Evolutionary conservation across 2,888 invertebrate genomes (phyloP), one percentile per base, ranked within the genome.

Genomic region (Mimachlamys varia): DNA sequence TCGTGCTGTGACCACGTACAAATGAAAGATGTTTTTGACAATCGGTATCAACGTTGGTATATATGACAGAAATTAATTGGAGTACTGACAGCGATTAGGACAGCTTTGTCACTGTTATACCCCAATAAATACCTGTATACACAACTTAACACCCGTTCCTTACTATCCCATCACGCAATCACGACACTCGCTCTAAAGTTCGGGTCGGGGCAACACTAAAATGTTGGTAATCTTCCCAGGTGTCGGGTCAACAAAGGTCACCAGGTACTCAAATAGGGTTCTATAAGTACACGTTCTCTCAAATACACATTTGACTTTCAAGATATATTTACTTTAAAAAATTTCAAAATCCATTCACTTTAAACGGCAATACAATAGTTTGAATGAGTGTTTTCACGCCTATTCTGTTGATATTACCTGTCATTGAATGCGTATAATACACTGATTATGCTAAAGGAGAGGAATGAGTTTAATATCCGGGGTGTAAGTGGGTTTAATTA

Each of bases 381-480:
- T 7, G 76, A 76, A 76, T 62, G 62, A 22, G n/a, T 1, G 2
- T 33, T 76, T 76, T 76, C 7, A 76, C 33, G 76, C 33, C 33
- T 1, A 76, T 76, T 76, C 10, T 76, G 27, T 76, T 33, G 33
- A 12, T 22, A 33, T 76, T 33, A 76, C 13, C 33, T 33, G 76
- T 3, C 27, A 76, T 76, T 76, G 33, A 76, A 76, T 33, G 33
- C 0, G 33, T 76, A 15, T 17, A 33, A 33, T 76, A 76, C 27
- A 27, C 33, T 22, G 76, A 33, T 76, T 10, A 76, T 33, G 76
- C 33, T 33, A 27, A 27, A 27, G 15, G 27, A 27, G 76, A 27
- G 76, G 27, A 76, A 76, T 76, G 76, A 76, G 76, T 76, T 76
- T 27, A 13, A 76, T 76, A 76, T 76, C 27, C 76, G 76, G 44